A percentile compares a stretch with the other conserved stretches of the same genome.
Conservation (phyloP, 2,888 invertebrate species). For the Melanophora roralis region DNA sequence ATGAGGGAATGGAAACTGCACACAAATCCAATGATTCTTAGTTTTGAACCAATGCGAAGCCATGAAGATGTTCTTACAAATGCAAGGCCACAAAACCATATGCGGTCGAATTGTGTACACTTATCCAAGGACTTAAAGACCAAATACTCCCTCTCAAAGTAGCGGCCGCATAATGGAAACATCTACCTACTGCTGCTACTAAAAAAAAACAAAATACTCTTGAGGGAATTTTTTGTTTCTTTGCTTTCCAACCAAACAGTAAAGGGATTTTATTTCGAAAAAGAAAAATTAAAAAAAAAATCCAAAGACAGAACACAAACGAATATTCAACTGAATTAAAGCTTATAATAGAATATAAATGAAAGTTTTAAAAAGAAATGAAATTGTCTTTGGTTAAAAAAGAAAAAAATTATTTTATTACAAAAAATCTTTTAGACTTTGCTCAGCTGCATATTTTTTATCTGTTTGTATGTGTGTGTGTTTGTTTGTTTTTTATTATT, state of each 20-base stretch:
- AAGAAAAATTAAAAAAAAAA: no score
- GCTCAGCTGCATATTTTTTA: conserved; percentile 43
- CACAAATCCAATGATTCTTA: conserved; percentile 15
- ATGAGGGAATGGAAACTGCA: conserved; percentile 5
- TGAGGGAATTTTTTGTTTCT: conserved; percentile 38
- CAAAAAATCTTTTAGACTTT: conserved; percentile 21
- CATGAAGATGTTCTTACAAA: conserved; percentile 28
- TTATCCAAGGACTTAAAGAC: conserved; percentile 27
- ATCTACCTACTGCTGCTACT: neutral
- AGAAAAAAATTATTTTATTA: neutral
- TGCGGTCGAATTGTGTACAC: conserved; percentile 57
- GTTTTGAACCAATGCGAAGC: neutral
- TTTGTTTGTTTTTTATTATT: neutral
- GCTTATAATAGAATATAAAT: conserved; percentile 35
- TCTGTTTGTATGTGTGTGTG: neutral
- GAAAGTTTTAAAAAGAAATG: conserved; percentile 13
- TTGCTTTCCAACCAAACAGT: neutral
- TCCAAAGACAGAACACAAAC: no score
- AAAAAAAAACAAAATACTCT: conserved; percentile 1
- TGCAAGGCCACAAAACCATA: conserved; percentile 62
- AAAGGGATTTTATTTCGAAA: conserved; percentile 41
- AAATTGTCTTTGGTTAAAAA: conserved; percentile 10
- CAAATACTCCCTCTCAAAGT: neutral
- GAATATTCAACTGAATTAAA: conserved; percentile 42
- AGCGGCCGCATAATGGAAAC: conserved; percentile 8